Conservation (phyloP, 2,113 vertebrate genomes). For the Nibea albiflora region DNA sequence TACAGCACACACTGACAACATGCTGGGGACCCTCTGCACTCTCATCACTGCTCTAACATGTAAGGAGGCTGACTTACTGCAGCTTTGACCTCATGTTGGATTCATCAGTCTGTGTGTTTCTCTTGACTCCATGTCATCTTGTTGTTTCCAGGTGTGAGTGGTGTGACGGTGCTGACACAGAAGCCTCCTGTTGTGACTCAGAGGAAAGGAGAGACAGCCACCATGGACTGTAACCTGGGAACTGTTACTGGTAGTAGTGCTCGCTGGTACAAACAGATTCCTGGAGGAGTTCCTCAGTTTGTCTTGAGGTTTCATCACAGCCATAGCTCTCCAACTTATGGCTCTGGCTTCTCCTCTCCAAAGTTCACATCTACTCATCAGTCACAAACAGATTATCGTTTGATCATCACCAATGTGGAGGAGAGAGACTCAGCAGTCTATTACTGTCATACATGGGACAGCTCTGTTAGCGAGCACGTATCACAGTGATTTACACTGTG, state of each 20-base stretch:
- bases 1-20: too few relatives aligned
- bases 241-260: neutral
- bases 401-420: conserved; percentile 63
- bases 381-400: conserved; percentile 50
- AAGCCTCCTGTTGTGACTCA: conserved; percentile 35
- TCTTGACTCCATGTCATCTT: too few relatives aligned
- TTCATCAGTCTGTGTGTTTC: too few relatives aligned
- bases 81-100: conserved; percentile 21
- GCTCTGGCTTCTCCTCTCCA: conserved; percentile 59
- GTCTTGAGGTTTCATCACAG: rapidly evolving
- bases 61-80: neutral
- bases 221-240: conserved; percentile 57
- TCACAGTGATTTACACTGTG: too few relatives aligned
- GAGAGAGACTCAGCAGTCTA: conserved; percentile 6
- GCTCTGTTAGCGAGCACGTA: neutral
- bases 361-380: conserved; percentile 54
- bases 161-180: too few relatives aligned
- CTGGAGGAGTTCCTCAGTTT: conserved; percentile 38
- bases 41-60: conserved; percentile 62
- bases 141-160: too few relatives aligned
- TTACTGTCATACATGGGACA: neutral
- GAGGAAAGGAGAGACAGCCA: conserved; percentile 50
- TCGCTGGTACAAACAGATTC: conserved; percentile 66
- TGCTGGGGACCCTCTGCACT: neutral
- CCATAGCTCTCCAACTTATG: neutral